Conservation (phyloP, 2,888 invertebrate species). For the Dichetophora obliterata region DNA sequence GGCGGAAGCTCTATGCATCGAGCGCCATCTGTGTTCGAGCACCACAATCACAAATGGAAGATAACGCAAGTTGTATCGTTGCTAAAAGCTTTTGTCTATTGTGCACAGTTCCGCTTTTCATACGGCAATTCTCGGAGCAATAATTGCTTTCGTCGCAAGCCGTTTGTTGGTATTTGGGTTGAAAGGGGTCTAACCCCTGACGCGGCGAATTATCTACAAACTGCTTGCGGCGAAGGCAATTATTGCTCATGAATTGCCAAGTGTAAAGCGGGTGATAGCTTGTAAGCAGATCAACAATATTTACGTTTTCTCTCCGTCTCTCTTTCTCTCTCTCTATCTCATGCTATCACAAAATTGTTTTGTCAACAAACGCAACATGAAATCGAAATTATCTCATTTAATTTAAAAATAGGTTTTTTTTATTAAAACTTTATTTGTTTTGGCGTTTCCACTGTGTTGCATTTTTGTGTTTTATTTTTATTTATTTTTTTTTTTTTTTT, state of each 20-base stretch:
- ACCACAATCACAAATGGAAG: not conserved
- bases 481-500: not conserved
- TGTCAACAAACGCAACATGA: not conserved
- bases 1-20: not conserved
- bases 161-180: no score
- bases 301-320: not conserved
- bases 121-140: no score
- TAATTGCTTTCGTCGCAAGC: no score
- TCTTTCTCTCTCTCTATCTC: not conserved
- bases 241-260: no score
- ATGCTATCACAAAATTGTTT: not conserved
- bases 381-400: not conserved
- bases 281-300: not conserved
- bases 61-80: not conserved
- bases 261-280: no score
- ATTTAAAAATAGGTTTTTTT: no score
- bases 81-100: not conserved
- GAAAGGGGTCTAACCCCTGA: no score
- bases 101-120: no score
- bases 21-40: not conserved
- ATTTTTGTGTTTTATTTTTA: not conserved
- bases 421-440: no score
- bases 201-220: no score
- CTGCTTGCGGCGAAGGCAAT: no score
- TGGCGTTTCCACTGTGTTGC: not conserved